phyloP scores from a whole-genome alignment of 2,888 invertebrate species.

The Neocrepidodera transversa region DNA sequence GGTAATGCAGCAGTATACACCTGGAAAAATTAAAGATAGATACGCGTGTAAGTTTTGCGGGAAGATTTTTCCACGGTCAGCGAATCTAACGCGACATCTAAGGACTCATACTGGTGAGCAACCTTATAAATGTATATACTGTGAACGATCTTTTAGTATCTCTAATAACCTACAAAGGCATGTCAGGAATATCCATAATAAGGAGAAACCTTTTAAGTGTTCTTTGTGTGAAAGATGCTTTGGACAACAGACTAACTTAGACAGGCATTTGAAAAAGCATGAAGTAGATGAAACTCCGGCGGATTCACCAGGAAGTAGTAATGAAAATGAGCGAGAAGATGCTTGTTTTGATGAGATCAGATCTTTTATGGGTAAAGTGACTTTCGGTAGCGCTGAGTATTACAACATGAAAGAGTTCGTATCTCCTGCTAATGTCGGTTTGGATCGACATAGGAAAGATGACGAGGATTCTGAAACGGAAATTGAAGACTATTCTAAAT shows the following conservation, averaged over 20 bases:
- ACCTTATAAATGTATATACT: slow-evolving; percentile 97
- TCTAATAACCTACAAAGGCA: slow-evolving; percentile 97
- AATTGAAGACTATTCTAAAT: slow-evolving; percentile 48
- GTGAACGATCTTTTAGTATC: slow-evolving; percentile 97
- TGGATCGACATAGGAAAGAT: slow-evolving; percentile 63
- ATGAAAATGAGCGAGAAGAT: slow-evolving; percentile 82
- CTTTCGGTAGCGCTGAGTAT: slow-evolving; percentile 57
- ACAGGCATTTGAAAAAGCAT: slow-evolving; percentile 96
- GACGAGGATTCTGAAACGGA: slow-evolving; percentile 60
- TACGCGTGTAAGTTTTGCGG: slow-evolving; percentile 98
- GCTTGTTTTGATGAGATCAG: slow-evolving; percentile 89
- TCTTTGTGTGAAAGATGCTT: slow-evolving; percentile 95
- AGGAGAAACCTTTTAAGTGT: slow-evolving; percentile 95
- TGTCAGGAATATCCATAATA: slow-evolving; percentile 98
- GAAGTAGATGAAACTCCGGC: slow-evolving; percentile 82
- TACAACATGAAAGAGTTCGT: slow-evolving; percentile 60
- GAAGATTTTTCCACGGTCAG: slow-evolving; percentile 96
- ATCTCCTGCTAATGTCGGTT: slow-evolving; percentile 59
- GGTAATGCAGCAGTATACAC: slow-evolving; percentile 61
- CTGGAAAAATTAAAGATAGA: slow-evolving; percentile 81
- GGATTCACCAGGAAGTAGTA: slow-evolving; percentile 82
- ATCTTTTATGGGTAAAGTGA: slow-evolving; percentile 86
- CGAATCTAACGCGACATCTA: slow-evolving; percentile 94
- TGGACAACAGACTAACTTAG: slow-evolving; percentile 99
- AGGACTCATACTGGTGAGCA: slow-evolving; percentile 99